Evolutionary conservation across 2,888 invertebrate genomes (phyloP).

Genomic region (Microctonus hyperodae): DNA sequence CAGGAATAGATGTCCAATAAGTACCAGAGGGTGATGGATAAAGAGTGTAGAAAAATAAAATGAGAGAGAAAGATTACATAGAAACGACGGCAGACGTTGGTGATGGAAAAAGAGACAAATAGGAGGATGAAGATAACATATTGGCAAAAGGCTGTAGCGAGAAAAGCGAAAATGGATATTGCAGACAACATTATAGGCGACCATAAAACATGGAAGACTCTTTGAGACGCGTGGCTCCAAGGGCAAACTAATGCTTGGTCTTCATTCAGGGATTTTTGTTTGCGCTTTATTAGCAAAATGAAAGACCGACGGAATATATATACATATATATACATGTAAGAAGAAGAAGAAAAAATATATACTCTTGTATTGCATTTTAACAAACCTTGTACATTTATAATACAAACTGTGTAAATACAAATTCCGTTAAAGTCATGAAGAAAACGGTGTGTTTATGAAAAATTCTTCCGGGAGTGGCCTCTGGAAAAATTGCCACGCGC

Average conservation of each 20-base stretch:
- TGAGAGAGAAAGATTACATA: not conserved
- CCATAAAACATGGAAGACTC: constrained; percentile 53
- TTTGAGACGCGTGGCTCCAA: constrained; percentile 58
- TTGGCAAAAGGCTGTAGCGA: constrained; percentile 25
- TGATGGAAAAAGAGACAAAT: constrained; percentile 14
- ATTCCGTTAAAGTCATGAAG: not conserved
- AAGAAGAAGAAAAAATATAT: not conserved
- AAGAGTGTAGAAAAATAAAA: not conserved
- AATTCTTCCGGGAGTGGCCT: constrained; percentile 21
- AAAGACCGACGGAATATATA: not conserved
- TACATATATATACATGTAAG: not conserved
- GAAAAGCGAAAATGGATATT: constrained; percentile 38
- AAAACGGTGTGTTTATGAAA: not conserved
- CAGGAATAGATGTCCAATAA: constrained; percentile 4
- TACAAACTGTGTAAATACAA: not conserved
- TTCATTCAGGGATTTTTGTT: constrained; percentile 11
- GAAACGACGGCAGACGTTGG: too few relatives aligned
- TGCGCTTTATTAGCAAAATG: not conserved
- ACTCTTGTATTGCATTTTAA: not conserved
- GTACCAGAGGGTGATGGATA: constrained; percentile 1
- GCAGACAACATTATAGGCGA: constrained; percentile 54
- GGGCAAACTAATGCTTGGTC: constrained; percentile 45
- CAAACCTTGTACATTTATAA: not conserved
- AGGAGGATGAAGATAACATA: constrained; percentile 13
- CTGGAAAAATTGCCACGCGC: constrained; percentile 9